Base-by-base conservation (phyloP, 92 coral and sea anemone species). In the Phymanthus crucifer region DNA sequence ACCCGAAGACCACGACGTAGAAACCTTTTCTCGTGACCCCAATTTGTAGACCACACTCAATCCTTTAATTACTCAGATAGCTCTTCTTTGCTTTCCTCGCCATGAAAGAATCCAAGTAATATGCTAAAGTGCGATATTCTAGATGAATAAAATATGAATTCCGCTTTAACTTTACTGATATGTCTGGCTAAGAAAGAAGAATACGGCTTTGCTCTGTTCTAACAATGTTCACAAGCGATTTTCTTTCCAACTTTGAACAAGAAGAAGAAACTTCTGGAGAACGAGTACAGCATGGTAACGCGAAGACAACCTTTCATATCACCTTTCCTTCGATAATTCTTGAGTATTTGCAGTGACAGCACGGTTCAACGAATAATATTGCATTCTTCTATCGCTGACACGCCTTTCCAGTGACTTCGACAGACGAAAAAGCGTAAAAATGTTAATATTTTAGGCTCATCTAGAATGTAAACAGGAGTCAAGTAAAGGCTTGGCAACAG, bases 391-490 rank as follows among this genome's bases (percentile, higher is more conserved):
- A 17, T 32, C 50, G 3, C 18, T 57, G 70, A n/a, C 69, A 75
- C 32, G n/a, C 19, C 23, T 17, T 52, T 35, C 18, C 21, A 35
- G 65, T 0, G 27, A 27, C 2, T 57, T 52, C 43, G 21, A 32
- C 24, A 1, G 50, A 26, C 7, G 45, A 32, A 75, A 32, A 26
- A 19, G 26, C 6, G 65, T 75, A 0, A 43, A 12, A 47, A 10
- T 3, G 66, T 29, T 7, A 23, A 74, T 40, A 1, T 48, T 74
- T 48, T 31, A 3, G 14, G 66, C 40, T 14, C 78, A 33, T 16
- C 26, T 13, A 19, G 65, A 54, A 77, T 64, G 81, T 70, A 77
- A 80, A 80, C 35, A 79, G 33, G 69, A 48, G 75, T 79, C 75
- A 45, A 38, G 32, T 68, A 43, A n/a, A 17, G 70, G 61, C 83